Conservation (phyloP, 2,888 invertebrate genomes). For the Bembecia ichneumoniformis region DNA sequence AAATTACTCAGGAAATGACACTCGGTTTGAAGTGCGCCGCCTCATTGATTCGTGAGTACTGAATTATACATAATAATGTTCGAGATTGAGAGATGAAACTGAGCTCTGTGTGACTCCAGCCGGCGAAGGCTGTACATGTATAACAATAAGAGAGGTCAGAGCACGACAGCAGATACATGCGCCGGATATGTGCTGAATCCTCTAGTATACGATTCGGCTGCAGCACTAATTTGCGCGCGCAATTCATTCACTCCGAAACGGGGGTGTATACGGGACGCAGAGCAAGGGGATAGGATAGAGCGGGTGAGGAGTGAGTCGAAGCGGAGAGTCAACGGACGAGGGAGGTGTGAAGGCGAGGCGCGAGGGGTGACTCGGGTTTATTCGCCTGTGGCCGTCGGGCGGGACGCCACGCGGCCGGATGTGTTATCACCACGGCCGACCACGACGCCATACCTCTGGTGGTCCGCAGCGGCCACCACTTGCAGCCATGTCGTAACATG, state of each 20-base stretch:
- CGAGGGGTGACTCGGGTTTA: conserved; percentile 18
- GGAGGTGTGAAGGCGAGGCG: conserved; percentile 7
- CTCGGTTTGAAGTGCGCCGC: too few relatives aligned
- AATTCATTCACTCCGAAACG: conserved; percentile 38
- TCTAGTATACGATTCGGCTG: conserved; percentile 1
- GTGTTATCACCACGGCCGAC: conserved; percentile 58
- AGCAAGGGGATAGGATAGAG: conserved; percentile 6
- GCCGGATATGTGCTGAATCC: not conserved
- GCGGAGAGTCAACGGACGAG: conserved; percentile 3
- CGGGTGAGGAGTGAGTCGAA: conserved; percentile 7
- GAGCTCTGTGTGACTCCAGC: too few relatives aligned
- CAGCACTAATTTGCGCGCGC: conserved; percentile 46
- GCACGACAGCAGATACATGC: too few relatives aligned
- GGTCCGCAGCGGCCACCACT: conserved; percentile 64
- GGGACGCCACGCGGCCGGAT: conserved; percentile 28
- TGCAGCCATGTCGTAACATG: conserved; percentile 77
- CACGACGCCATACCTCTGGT: conserved; percentile 67
- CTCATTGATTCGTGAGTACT: too few relatives aligned
- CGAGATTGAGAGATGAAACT: too few relatives aligned
- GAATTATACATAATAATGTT: too few relatives aligned
- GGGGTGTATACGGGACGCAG: conserved; percentile 10
- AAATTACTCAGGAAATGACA: too few relatives aligned
- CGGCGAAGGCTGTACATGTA: too few relatives aligned
- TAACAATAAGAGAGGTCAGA: too few relatives aligned
- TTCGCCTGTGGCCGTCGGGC: conserved; percentile 33